Evolutionary conservation across 1,140 invertebrate species (phyloP).

Genomic region (Pomacea maculata): DNA sequence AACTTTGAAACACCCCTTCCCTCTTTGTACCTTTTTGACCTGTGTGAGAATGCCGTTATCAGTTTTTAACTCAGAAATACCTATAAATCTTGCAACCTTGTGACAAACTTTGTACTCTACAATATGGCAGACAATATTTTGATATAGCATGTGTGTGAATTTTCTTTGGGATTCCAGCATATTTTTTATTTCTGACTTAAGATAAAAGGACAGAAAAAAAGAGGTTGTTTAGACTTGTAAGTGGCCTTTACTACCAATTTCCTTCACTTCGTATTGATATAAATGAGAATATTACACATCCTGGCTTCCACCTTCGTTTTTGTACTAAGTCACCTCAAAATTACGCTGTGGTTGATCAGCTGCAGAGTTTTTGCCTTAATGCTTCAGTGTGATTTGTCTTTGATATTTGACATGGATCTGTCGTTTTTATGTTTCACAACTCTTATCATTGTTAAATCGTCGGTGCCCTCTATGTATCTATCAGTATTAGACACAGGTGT

Average conservation of each 20-base stretch:
- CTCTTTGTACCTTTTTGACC: no score
- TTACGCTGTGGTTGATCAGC: constrained; percentile 4
- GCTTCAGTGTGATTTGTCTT: constrained; percentile 4
- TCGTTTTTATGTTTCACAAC: not conserved
- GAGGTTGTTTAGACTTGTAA: constrained; percentile 1
- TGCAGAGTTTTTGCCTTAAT: constrained; percentile 5
- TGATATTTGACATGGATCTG: not conserved
- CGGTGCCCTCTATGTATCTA: not conserved
- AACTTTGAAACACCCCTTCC: no score
- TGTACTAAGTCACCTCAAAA: constrained; percentile 5
- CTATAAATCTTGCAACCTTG: no score
- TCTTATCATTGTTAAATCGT: not conserved
- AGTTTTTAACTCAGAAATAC: no score
- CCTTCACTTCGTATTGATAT: not conserved
- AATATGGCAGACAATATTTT: no score
- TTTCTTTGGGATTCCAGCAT: no score
- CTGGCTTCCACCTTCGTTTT: constrained; percentile 10
- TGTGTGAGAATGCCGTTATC: no score
- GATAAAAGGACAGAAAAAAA: not conserved
- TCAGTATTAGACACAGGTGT: no score
- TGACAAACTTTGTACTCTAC: no score
- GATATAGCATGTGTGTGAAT: no score
- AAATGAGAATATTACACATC: not conserved
- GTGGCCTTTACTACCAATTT: constrained; percentile 8
- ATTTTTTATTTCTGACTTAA: not conserved